These are phyloP conservation scores for Mormyrus lacerda DNA, from an alignment of 2,113 vertebrate species.

Conservation along the genomic window DNA sequence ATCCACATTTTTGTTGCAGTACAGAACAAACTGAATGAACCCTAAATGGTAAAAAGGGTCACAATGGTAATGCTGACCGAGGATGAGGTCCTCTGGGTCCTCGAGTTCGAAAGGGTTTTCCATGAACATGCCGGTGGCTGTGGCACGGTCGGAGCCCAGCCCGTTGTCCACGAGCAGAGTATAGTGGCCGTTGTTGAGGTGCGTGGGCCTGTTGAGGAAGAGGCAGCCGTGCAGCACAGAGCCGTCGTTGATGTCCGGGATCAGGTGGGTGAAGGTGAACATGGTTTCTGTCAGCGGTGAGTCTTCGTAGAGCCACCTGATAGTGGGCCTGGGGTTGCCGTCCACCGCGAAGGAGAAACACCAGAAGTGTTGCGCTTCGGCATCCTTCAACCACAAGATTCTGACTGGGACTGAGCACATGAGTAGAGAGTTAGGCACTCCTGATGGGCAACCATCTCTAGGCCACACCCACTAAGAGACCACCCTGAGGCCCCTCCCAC, in stretches of 20 bases:
- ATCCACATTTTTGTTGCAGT: neutral
- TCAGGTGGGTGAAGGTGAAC: constrained; percentile 65
- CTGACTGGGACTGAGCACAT: constrained; percentile 62
- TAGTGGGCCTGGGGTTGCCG: constrained; percentile 62
- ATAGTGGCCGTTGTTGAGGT: constrained; percentile 86
- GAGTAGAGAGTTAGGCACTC: neutral
- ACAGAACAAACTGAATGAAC: neutral
- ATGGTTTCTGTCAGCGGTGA: constrained; percentile 27
- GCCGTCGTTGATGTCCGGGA: constrained; percentile 59
- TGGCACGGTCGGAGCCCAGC: constrained; percentile 57
- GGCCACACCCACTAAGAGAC: neutral
- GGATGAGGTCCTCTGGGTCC: constrained; percentile 73
- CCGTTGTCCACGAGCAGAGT: constrained; percentile 70
- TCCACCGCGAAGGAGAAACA: constrained; percentile 84
- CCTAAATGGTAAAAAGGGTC: neutral
- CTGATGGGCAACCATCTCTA: neutral
- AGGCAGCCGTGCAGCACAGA: constrained; percentile 78
- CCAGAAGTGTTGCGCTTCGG: constrained; percentile 70
- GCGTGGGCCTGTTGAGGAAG: constrained; percentile 83
- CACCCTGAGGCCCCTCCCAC: neutral
- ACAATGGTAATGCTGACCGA: constrained; percentile 49
- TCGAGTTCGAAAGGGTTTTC: constrained; percentile 67
- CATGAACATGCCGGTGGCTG: constrained; percentile 68
- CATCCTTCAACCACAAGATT: constrained; percentile 48
- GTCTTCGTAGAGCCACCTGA: constrained; percentile 76